Base-by-base conservation (phyloP, 2,888 invertebrate species). In the Panorpa germanica region DNA sequence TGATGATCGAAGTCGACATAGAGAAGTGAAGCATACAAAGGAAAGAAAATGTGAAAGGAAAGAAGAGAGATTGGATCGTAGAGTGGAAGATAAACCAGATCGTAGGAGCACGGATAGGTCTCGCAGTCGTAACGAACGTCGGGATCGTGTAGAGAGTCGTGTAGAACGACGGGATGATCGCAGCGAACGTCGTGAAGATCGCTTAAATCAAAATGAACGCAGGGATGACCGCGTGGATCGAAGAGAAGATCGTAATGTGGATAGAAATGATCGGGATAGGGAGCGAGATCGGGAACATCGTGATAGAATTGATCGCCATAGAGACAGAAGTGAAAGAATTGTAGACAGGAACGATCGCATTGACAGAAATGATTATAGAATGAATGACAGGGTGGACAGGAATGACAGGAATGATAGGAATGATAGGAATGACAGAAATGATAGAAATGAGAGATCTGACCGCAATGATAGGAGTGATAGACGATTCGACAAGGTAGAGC, bases 341-440 rank as follows among this genome's bases (percentile, higher is more conserved):
- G 18, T 25, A 33, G 50, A 51, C 26, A 60, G 57, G 37, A 52
- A 50, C 28, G 59, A 58, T 18, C 56, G 55, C 31, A 46, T 33
- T 4, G 46, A 46, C 35, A 41, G 43, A 30, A 38, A 41, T 17
- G 35, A 39, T 28, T 44, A 45, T 10, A 42, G 45, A 11, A 42
- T 17, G 8, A 16, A 19, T 6, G 30, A 30, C 4, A 12, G 25
- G 4, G 30, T 25, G 7, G 42, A n/a, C 45, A 46, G 16, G 14
- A 18, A 9, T 16, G 21, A 25, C 30, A 3, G 12, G 30, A 19
- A 4, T 38, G 37, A 12, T 38, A 36, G 20, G 39, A 39, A 2
- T 42, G 44, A 19, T 37, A 21, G n/a, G 25, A 25, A 25, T 24
- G 28, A 23, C 17, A 29, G 14, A 33, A 35, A 10, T 27, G 34